Base-by-base conservation (phyloP, 2,113 vertebrate genomes). In the Microcebus lehilahytsara region DNA sequence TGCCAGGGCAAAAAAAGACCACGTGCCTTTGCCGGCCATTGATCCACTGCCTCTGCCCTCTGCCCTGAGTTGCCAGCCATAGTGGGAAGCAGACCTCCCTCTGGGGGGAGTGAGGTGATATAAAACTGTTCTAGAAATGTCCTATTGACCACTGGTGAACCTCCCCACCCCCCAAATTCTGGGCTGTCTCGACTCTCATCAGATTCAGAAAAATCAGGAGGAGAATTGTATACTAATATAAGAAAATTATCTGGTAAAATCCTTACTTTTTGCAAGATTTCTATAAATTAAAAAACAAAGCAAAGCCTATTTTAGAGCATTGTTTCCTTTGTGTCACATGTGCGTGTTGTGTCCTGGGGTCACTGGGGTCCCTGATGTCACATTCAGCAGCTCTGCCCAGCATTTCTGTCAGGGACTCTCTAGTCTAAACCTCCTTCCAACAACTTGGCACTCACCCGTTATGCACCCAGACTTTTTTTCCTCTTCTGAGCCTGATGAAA, bases 241-340 rank as follows among this genome's bases (percentile, higher is more conserved):
- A 78, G 66, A 93, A 87, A 30, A 56, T 62, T 58, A 49, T 69
- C 42, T 58, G 34, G 25, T 32, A 58, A 86, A 62, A 67, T 67
- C 17, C 32, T 95, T 92, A 34, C 58, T 93, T 85, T 92, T 49
- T 79, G n/a, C 86, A 93, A 74, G 83, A 46, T 34, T 60, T 93
- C 23, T 42, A 83, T 66, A 91, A 83, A 32, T 93, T 51, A 34
- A 60, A 94, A 80, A 60, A 40, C 66, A 80, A 72, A 95, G 25
- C 37, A 34, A 51, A 58, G 12, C 9, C 16, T 49, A 32, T 89
- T 89, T 85, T 58, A 60, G 46, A 90, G 23, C 37, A 30, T 23
- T 16, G 12, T 34, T 62, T 93, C 60, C 66, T 91, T 20, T 12
- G 10, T 40, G 46, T 69, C 60, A 32, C 20, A 3, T 11, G 16